phyloP scores from a whole-genome alignment of 2,888 invertebrate genomes.

The Pachliopta kotzebuea region DNA sequence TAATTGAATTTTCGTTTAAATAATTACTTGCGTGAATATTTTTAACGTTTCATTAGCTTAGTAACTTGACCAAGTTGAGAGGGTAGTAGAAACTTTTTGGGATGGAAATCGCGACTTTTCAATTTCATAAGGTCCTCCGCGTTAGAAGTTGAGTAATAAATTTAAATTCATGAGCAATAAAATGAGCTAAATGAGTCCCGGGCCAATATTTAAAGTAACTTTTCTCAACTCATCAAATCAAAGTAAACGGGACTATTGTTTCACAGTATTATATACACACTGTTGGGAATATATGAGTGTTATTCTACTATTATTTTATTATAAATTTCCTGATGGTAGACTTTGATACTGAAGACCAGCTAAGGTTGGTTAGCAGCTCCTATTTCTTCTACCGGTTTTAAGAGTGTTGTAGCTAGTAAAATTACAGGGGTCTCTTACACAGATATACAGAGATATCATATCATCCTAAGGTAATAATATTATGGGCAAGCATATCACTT shows the following conservation, averaged over 20 bases:
- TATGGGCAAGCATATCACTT: no score
- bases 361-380: no score
- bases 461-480: no score
- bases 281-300: no score
- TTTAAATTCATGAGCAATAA: constrained; percentile 23
- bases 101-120: constrained; percentile 16
- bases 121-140: constrained; percentile 18
- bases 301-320: no score
- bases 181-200: constrained; percentile 20
- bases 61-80: neutral
- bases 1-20: no score
- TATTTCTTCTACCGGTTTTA: no score
- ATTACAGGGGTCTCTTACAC: no score
- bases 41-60: neutral
- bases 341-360: no score
- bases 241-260: constrained; percentile 6
- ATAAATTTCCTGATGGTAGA: no score
- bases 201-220: constrained; percentile 18
- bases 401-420: no score
- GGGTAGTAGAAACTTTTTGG: neutral
- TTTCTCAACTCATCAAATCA: constrained; percentile 21
- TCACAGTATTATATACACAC: neutral
- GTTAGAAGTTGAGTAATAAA: constrained; percentile 24
- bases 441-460: no score
- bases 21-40: neutral